Base-by-base conservation (phyloP, 2,113 vertebrate species). In the Enhydra lutris region DNA sequence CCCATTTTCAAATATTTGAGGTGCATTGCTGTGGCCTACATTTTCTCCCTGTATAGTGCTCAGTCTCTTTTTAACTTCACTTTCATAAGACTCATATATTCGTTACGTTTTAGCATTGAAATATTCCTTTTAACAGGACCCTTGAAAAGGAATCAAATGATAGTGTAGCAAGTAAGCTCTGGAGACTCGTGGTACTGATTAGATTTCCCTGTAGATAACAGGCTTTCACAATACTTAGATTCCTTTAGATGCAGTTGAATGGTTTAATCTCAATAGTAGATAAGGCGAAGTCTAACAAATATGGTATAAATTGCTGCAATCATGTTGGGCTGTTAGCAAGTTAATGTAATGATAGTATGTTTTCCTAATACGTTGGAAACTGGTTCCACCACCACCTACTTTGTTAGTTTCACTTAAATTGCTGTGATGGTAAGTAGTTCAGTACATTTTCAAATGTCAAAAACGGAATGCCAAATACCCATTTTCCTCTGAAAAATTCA, bases 401-500 rank as follows among this genome's bases (percentile, higher is more conserved):
- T 94, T 79, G 42, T 83, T 87, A 88, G 73, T 82, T 92, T 50
- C 18, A 71, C 39, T 61, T 83, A 88, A 88, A 76, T 87, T 26
- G 12, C 15, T 15, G 6, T 79, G 29, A 47, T 78, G 81, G 71
- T 31, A 90, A 65, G 18, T 89, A 95, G 78, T 93, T 95, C 11
- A 52, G 67, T 76, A 69, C 50, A 83, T 93, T 78, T 89, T 82
- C 36, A 76, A 34, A 88, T 94, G 36, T 91, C 78, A 78, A 61
- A 96, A 94, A 47, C 36, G 65, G 7, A 91, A 92, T 89, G 24
- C 89, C 52, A 82, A 52, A 47, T 29, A 88, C 1, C 69, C 6
- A n/a, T 89, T 92, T 96, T 92, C 34, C 52, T 73, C 52, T 73
- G 52, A 84, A 65, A 96, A 85, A 47, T 92, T 74, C 34, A 80